Conservation (phyloP, 2,113 vertebrate species). For the Cinclus mexicanus region DNA sequence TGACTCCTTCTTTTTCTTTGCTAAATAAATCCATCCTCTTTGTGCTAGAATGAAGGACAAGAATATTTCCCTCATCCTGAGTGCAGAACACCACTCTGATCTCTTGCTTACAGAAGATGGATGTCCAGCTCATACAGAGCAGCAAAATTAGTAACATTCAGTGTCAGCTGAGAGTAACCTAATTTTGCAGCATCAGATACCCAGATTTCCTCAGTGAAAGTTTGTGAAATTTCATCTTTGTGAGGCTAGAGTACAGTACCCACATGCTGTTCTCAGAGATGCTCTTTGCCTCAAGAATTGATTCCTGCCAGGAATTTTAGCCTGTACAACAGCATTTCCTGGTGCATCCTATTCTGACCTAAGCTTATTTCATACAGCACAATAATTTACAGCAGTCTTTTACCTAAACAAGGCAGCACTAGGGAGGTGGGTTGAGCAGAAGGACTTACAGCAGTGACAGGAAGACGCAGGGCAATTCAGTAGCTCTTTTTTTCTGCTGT, state of each 20-base stretch:
- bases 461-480: background rate
- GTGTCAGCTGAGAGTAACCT: background rate
- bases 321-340: background rate
- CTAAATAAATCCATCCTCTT: background rate
- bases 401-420: background rate
- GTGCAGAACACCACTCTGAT: background rate
- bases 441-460: background rate
- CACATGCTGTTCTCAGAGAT: background rate
- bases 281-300: background rate
- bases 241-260: background rate
- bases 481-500: background rate
- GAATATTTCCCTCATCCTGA: background rate
- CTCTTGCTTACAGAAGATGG: background rate
- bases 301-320: background rate
- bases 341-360: background rate
- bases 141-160: background rate
- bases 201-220: background rate
- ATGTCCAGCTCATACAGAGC: rapidly evolving
- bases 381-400: background rate
- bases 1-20: background rate
- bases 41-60: background rate
- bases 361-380: background rate
- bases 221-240: background rate
- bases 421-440: background rate
- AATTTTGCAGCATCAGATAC: background rate